Conservation (phyloP, 2,113 vertebrate genomes). For the Malurus elegans region DNA sequence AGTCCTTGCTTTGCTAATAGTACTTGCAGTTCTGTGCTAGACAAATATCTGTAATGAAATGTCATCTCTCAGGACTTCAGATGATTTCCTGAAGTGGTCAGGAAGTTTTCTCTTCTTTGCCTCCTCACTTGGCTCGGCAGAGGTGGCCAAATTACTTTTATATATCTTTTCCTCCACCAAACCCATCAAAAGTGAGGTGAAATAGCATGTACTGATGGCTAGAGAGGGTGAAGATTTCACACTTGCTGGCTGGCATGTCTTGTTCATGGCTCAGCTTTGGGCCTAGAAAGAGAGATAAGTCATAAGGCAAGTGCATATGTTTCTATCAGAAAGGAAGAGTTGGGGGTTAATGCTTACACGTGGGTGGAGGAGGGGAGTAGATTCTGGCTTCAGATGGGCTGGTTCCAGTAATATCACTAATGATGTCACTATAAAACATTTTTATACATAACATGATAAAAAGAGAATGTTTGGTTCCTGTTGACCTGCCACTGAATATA, state of each 20-base stretch:
- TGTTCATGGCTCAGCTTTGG: not conserved
- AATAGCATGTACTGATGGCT: not conserved
- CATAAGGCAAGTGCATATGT: rapidly evolving
- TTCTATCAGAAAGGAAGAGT: not conserved
- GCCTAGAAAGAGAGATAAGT: not conserved
- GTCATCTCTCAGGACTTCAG: not conserved
- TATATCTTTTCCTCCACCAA: not conserved
- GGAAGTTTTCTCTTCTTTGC: not conserved
- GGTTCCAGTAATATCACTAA: not conserved
- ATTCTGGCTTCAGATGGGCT: not conserved
- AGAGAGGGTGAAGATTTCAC: not conserved
- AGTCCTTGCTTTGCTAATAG: not conserved
- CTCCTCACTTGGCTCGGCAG: not conserved
- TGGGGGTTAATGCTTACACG: not conserved
- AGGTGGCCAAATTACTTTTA: not conserved
- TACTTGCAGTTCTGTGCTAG: not conserved
- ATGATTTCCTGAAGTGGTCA: not conserved
- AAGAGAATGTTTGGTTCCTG: not conserved
- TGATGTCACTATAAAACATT: not conserved
- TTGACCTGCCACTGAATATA: not conserved
- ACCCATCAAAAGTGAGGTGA: not conserved
- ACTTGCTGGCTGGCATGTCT: not conserved
- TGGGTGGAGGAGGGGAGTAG: not conserved
- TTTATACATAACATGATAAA: not conserved
- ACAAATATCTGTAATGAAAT: not conserved